Base-by-base conservation (phyloP, 1,140 invertebrate genomes). In the Drosophila azteca region DNA sequence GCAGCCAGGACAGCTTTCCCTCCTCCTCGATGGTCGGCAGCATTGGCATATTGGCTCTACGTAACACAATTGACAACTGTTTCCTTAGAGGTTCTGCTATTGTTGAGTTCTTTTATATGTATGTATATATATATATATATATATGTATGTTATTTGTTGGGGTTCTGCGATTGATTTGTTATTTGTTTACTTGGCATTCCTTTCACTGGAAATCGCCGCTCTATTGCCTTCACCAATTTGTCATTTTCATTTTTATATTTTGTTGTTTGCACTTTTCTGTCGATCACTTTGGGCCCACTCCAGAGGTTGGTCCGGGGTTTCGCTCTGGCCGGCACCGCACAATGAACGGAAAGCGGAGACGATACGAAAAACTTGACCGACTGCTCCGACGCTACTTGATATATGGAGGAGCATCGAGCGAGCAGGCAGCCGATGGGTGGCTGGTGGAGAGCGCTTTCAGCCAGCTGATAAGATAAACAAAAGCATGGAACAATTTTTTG, bases 11-110 rank as follows among this genome's bases (percentile, higher is more conserved):
- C 24, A 74, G 24, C 35, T 82, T 83, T 20, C 66, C 76, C 73
- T 90, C 84, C 49, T 90, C 89, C 58, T 90, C 81, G 20, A 89
- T 90, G 1, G 83, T 90, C 1, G 89, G 89, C 8, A 90, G 45
- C 45, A 83, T 51, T 1, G 89, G 78, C 89, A 90, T 89, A 77
- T 49, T 39, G n/a, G 5, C 39, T 9, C 51, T 57, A 44, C 80
- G 54, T 48, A 46, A 24, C 46, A 11, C 49, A 61, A 26, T 48
- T 54, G 61, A 31, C 22, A 50, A 51, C 53, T 1, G 17, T 20
- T 74, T 49, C 59, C 0, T 13, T 13, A 52, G 49, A 67, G 22
- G 15, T 41, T 72, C 22, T 15, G 63, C 44, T 29, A 43, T 74
- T 44, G 31, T 24, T 24, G 24, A 24, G 24, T 24, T 24, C 24